Percentiles rank a stretch among this genome's conserved stretches.
These are phyloP conservation scores for Laterallus jamaicensis DNA, from an alignment of 2,113 vertebrate genomes.

Conservation along the genomic window DNA sequence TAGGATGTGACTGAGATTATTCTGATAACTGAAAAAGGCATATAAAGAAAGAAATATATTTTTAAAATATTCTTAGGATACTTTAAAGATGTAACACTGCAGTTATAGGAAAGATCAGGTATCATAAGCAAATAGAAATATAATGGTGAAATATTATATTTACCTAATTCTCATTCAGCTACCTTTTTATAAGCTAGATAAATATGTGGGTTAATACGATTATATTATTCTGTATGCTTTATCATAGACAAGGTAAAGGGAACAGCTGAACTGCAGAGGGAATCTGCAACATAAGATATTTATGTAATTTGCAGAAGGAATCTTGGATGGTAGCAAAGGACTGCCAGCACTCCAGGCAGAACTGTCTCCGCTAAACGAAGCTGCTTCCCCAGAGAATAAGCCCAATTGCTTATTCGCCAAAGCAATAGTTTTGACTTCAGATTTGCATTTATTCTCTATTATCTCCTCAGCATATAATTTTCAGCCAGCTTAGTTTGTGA, in stretches of 20 bases:
- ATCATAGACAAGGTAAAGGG: background rate
- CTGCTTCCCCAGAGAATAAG: background rate
- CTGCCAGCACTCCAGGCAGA: background rate
- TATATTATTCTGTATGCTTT: background rate
- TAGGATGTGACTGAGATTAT: background rate
- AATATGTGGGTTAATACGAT: background rate
- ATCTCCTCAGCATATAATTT: background rate
- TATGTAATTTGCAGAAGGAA: background rate
- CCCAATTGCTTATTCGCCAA: background rate
- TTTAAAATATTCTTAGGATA: background rate
- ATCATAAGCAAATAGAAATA: background rate
- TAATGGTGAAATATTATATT: background rate
- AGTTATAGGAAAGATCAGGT: background rate
- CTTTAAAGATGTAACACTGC: background rate
- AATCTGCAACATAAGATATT: background rate
- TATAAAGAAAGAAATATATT: background rate
- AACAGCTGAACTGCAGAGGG: background rate
- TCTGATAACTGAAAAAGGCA: background rate
- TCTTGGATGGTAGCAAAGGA: background rate
- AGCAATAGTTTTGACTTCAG: background rate
- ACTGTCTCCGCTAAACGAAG: background rate
- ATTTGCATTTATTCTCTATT: background rate
- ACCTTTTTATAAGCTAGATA: background rate
- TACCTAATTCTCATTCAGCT: background rate
- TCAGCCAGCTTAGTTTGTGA: background rate